A percentile compares a stretch with the other conserved stretches of the same genome.
Conservation (phyloP, 2,113 vertebrate genomes). For the Laticauda colubrina region DNA sequence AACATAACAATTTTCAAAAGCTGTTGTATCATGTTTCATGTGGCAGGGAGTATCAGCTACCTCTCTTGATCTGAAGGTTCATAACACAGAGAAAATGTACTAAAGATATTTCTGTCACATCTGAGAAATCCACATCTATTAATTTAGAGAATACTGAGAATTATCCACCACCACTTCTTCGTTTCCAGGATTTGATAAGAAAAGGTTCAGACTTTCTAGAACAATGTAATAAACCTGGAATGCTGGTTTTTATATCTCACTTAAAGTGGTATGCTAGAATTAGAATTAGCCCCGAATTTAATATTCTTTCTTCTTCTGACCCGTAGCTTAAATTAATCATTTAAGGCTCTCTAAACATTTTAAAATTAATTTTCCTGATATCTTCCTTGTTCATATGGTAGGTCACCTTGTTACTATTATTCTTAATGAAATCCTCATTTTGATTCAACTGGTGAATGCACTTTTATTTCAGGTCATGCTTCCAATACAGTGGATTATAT, state of each 20-base stretch:
- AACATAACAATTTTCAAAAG: not conserved
- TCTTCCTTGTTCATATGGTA: not conserved
- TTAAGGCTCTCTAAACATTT: not conserved
- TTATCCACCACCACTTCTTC: not conserved
- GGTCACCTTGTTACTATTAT: not conserved
- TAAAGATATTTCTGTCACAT: not conserved
- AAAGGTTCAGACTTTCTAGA: not conserved
- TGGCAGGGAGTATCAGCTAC: not conserved
- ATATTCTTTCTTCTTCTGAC: not conserved
- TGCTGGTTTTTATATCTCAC: not conserved
- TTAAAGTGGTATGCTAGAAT: not conserved
- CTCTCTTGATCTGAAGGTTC: not conserved
- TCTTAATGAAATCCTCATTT: not conserved
- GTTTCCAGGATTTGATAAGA: not conserved
- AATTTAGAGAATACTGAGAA: not conserved
- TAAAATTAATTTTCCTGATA: not conserved
- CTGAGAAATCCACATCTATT: not conserved
- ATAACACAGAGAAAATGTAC: not conserved
- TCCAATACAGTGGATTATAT: not conserved
- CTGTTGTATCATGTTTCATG: not conserved
- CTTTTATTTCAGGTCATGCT: not conserved
- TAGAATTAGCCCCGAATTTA: not conserved
- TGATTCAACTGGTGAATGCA: not conserved
- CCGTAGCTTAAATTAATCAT: not conserved
- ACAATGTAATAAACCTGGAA: not conserved